phyloP scores from a whole-genome alignment of 2,797 vertebrate species.

The Aphelocoma californica region DNA sequence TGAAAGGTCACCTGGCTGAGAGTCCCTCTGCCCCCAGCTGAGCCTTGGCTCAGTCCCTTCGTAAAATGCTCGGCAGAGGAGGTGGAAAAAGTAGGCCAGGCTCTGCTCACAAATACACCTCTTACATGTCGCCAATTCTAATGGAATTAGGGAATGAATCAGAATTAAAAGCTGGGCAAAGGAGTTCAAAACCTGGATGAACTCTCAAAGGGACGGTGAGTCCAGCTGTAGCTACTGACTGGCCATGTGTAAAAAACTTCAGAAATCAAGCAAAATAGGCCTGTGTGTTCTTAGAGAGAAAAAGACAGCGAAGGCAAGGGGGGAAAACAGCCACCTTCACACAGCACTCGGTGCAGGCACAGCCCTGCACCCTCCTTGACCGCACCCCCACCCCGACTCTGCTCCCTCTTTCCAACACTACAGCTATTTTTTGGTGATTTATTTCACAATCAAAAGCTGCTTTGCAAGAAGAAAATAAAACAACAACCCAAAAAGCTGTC shows the following conservation, averaged over 20 bases:
- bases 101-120: conserved; percentile 38
- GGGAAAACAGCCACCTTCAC: neutral
- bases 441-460: conserved; percentile 25
- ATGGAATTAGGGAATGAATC: conserved; percentile 16
- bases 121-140: conserved; percentile 14
- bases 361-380: neutral
- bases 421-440: neutral
- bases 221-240: conserved; percentile 17
- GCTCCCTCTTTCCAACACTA: neutral
- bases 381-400: neutral
- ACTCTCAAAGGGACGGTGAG: neutral
- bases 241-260: neutral
- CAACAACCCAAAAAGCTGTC: neutral
- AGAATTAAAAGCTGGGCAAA: neutral
- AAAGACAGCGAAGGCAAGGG: neutral
- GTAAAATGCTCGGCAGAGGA: neutral
- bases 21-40: neutral
- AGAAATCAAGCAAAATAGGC: neutral
- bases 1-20: neutral
- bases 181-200: conserved; percentile 1
- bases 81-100: conserved; percentile 43
- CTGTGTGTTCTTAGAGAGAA: neutral
- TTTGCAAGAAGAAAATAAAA: neutral
- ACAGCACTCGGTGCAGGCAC: neutral
- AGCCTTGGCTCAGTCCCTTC: neutral